Conservation (phyloP, 1,140 invertebrate genomes). For the Monomorium pharaonis region DNA sequence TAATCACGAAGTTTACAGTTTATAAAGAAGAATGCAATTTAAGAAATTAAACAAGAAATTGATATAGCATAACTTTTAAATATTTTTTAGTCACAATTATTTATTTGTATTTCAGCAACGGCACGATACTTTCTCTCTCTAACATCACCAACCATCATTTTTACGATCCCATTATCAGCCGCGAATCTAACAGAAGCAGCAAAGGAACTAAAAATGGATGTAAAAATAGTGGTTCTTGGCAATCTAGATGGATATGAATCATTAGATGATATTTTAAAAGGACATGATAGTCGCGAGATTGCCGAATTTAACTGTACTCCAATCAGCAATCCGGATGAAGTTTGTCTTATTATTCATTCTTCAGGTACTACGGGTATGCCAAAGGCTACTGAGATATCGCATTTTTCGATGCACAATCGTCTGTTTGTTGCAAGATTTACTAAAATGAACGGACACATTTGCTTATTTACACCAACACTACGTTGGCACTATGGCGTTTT, state of each 20-base stretch:
- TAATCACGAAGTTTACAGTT: too few relatives aligned
- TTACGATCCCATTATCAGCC: slow-evolving; percentile 67
- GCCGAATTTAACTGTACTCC: slow-evolving; percentile 13
- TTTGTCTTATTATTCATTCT: background rate
- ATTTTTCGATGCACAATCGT: background rate
- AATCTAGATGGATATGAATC: slow-evolving; percentile 58
- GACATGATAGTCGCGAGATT: slow-evolving; percentile 12
- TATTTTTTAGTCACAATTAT: too few relatives aligned
- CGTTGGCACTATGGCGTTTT: too few relatives aligned
- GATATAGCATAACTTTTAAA: too few relatives aligned
- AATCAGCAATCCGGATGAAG: slow-evolving; percentile 58
- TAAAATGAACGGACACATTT: too few relatives aligned
- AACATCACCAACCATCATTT: slow-evolving; percentile 79
- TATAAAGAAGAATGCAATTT: too few relatives aligned
- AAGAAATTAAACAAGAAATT: too few relatives aligned
- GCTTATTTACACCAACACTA: too few relatives aligned
- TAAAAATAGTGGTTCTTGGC: slow-evolving; percentile 76
- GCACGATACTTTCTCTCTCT: slow-evolving; percentile 75
- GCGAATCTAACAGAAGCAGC: slow-evolving; percentile 63
- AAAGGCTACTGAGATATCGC: background rate
- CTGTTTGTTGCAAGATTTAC: too few relatives aligned
- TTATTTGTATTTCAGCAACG: slow-evolving; percentile 68
- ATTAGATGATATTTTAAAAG: slow-evolving; percentile 65
- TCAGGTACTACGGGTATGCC: background rate
- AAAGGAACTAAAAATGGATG: slow-evolving; percentile 56